Conservation (phyloP, 2,113 vertebrate species). For the Oenanthe melanoleuca region DNA sequence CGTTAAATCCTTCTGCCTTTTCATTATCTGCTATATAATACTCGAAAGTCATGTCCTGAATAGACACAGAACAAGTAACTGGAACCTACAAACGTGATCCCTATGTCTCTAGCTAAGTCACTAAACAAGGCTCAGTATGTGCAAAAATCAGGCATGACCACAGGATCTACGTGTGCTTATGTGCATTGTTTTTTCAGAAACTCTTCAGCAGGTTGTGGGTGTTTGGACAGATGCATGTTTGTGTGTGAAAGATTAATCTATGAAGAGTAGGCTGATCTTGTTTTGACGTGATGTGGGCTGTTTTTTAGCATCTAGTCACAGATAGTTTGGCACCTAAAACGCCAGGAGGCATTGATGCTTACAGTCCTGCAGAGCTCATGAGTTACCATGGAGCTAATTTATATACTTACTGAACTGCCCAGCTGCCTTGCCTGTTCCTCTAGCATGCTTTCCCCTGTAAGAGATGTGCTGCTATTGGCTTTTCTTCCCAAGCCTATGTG, state of each 20-base stretch:
- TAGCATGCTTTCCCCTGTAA: not conserved
- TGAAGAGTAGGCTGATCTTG: not conserved
- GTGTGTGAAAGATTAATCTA: not conserved
- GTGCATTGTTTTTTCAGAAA: not conserved
- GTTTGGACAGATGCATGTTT: not conserved
- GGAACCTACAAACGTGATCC: not conserved
- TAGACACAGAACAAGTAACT: not conserved
- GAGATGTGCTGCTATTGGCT: not conserved
- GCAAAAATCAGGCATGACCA: not conserved
- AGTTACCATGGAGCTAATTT: not conserved
- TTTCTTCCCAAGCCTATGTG: not conserved
- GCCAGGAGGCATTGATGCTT: not conserved
- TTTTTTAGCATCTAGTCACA: not conserved
- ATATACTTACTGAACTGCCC: not conserved
- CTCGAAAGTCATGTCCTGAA: not conserved
- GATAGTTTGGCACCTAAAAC: not conserved
- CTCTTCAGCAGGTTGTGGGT: not conserved
- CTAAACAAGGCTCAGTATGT: not conserved
- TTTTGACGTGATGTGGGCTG: not conserved
- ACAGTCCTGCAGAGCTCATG: not conserved
- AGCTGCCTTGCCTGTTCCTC: not conserved
- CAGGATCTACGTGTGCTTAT: not conserved
- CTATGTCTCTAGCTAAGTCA: not conserved
- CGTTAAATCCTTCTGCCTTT: conserved; percentile 58
- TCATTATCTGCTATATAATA: not conserved